Conservation (phyloP, 2,797 vertebrate species). For the Selene dorsalis region DNA sequence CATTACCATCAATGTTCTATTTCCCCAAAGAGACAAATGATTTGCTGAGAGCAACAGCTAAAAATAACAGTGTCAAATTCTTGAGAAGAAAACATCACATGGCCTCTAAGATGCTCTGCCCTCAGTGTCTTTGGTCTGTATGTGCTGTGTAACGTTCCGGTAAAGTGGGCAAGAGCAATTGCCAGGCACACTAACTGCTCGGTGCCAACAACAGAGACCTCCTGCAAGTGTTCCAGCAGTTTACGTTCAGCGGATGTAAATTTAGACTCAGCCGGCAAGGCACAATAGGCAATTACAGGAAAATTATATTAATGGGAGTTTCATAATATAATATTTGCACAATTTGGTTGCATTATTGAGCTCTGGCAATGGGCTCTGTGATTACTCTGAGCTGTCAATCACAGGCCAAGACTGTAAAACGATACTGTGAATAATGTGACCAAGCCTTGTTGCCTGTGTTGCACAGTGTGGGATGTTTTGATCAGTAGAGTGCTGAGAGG, state of each 20-base stretch:
- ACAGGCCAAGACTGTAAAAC: slow-evolving; percentile 45
- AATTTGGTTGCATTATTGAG: slow-evolving; percentile 66
- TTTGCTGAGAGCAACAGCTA: slow-evolving; percentile 32
- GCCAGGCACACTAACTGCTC: slow-evolving; percentile 57
- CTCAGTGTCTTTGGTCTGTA: slow-evolving; percentile 43
- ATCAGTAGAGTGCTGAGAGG: slow-evolving; percentile 16
- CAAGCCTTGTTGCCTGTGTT: not conserved
- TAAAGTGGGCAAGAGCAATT: slow-evolving; percentile 56
- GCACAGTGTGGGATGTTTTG: slow-evolving; percentile 16
- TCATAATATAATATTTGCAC: slow-evolving; percentile 76
- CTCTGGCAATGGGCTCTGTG: slow-evolving; percentile 59
- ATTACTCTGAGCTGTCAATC: slow-evolving; percentile 76
- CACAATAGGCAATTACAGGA: slow-evolving; percentile 75
- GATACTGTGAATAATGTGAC: slow-evolving; percentile 39
- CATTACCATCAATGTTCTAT: slow-evolving; percentile 35
- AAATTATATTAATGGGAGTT: slow-evolving; percentile 73
- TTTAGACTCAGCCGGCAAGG: slow-evolving; percentile 67
- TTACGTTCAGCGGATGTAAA: slow-evolving; percentile 75
- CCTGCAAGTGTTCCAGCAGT: slow-evolving; percentile 62
- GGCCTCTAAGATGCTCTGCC: slow-evolving; percentile 42
- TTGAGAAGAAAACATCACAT: slow-evolving; percentile 49
- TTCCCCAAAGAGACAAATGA: slow-evolving; percentile 30
- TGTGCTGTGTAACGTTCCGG: slow-evolving; percentile 44
- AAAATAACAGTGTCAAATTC: slow-evolving; percentile 51
- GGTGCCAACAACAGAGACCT: slow-evolving; percentile 64